Base-by-base conservation (phyloP, 2,888 invertebrate genomes). In the Noctua janthina region DNA sequence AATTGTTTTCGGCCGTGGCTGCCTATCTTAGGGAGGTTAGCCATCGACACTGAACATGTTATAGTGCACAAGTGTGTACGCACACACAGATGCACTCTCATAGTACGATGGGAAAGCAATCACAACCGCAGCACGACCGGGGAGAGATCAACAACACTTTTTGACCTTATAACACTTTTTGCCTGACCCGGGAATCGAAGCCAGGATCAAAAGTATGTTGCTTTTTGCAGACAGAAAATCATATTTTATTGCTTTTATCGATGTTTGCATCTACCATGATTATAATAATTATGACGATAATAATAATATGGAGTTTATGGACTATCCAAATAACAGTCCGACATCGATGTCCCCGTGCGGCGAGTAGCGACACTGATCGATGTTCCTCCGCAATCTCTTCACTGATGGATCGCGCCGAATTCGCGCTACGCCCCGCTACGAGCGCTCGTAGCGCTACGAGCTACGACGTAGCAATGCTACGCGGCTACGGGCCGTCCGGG, bases 331-430 rank as follows among this genome's bases (percentile, higher is more conserved):
- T 23, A 23, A 23, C 1, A 39, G 70, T 75, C 59, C 0, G 51
- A 87, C 54, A 56, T 89, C 74, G 5, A 11, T 4, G 77, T 13
- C 23, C 29, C 20, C 74, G 81, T 71, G 83, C 79, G 79, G 85
- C 78, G 76, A 77, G 79, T 86, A 80, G 74, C 83, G 90, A 91
- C 90, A 90, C 89, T 90, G 90, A 91, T 91, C 90, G 90, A 90
- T 90, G 90, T 86, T 81, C 79, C 73, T 56, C 88, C 85, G 87
- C 91, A 88, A 91, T 88, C 90, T 90, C 88, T 83, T 81, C 86
- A 80, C 86, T 90, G 90, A 90, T 90, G 88, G 90, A 90, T 89
- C 76, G 88, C 82, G 80, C 69, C 79, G 82, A 85, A 86, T 85
- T 72, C 79, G 68, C 82, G 76, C 87, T 82, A 80, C 86, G 79